Evolutionary conservation across 2,797 vertebrate species (phyloP).

Genomic region (Siniperca obscura): DNA sequence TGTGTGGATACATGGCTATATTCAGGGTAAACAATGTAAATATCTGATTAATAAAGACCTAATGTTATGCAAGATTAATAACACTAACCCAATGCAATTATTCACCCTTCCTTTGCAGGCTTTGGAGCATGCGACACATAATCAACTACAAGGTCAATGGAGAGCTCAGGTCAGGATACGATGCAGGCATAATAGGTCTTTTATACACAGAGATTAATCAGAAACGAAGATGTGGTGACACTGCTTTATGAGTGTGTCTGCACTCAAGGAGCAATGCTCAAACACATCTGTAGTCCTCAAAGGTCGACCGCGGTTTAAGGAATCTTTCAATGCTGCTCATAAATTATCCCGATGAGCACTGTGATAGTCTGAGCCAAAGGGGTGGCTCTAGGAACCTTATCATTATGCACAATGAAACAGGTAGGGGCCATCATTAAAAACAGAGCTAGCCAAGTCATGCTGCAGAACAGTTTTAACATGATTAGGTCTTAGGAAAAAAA

Average conservation of each 20-base stretch:
- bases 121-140: conserved; percentile 65
- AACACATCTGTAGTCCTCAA: conserved; percentile 67
- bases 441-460: conserved; percentile 50
- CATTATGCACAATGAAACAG: conserved; percentile 65
- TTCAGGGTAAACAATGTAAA: conserved; percentile 58
- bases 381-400: conserved; percentile 60
- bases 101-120: conserved; percentile 56
- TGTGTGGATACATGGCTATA: conserved; percentile 35
- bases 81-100: conserved; percentile 57
- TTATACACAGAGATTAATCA: conserved; percentile 77
- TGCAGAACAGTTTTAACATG: conserved; percentile 55
- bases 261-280: conserved; percentile 39
- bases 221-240: conserved; percentile 64
- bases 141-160: conserved; percentile 77
- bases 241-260: conserved; percentile 68
- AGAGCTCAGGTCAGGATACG: conserved; percentile 61
- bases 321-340: conserved; percentile 64
- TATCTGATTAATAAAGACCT: conserved; percentile 69
- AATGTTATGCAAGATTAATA: conserved; percentile 67
- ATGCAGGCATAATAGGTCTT: conserved; percentile 61
- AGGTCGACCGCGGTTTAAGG: conserved; percentile 67
- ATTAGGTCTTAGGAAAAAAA: conserved; percentile 46
- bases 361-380: conserved; percentile 53
- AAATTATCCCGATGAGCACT: conserved; percentile 77
- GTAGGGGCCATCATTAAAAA: conserved; percentile 58